Base-by-base conservation (phyloP, 2,113 vertebrate genomes). In the Nipponia nippon region DNA sequence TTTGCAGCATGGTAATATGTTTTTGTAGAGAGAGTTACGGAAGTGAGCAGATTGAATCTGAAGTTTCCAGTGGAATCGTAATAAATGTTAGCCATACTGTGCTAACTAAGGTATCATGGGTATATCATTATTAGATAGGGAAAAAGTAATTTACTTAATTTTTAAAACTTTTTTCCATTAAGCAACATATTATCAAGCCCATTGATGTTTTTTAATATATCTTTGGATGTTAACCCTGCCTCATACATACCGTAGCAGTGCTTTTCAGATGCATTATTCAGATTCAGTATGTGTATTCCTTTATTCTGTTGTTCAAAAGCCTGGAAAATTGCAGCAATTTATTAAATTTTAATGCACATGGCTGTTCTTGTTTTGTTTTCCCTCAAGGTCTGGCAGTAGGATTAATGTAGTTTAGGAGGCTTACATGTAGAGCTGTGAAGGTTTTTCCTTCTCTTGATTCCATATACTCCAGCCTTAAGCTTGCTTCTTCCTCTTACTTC, bases 1-100 rank as follows among this genome's bases (percentile, higher is more conserved):
- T 62, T n/a, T 71, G 61, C 3, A 2, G 40, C 23, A 18, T 0
- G 3, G 11, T 19, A 17, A 1, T 65, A 8, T 5, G 8, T 47
- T 80, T 66, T 36, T 50, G 19, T 32, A 17, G 38, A 23, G 21
- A 30, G 27, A 13, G 16, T 71, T 49, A 4, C 0, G 3, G 17
- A 63, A 76, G 42, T 34, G n/a, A 67, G 42, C 38, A 53, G 30
- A 36, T 53, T 1, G 3, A 52, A 66, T 26, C 12, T 21, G 9
- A n/a, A 38, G 30, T 82, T 93, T 65, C 8, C 15, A 14, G 21
- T 52, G 46, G 16, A 80, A 22, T 50, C 55, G 17, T 4, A 22
- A 2, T 36, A 18, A 50, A 12, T 13, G 8, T 27, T 79, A 44
- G 16, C n/a, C 9, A 26, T 82, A 0, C 27, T 66, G 18, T 67